Evolutionary conservation across 2,888 invertebrate species (phyloP), one percentile per base, ranked within the genome.

Genomic region (Labia minor): DNA sequence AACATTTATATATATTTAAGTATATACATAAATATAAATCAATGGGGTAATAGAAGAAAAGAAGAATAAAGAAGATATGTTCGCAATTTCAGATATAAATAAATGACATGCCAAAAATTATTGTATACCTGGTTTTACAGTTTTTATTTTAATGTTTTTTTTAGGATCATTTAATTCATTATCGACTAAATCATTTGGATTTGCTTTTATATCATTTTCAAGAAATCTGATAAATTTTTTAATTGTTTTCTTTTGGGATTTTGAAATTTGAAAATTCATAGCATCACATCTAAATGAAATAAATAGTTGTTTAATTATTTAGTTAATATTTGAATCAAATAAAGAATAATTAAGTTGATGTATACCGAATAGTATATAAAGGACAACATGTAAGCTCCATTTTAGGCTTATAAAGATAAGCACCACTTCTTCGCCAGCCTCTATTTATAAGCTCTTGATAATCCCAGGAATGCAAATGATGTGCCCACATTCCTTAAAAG

Each of bases 401-500:
- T 11, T 85, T 85, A 0, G 97, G 95, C 77, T 98, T 98, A 76
- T 99, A 99, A 76, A 93, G 90, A 79, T 97, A 99, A 74, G 86
- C 86, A 19, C 99, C 99, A 72, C 95, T 95, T 71, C 99, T 83
- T 73, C 99, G 83, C 98, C 98, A 99, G 61, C 98, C 98, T 74
- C 96, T 82, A 76, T 99, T 94, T 71, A 98, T 90, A 65, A 99
- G 82, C 75, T 86, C 86, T 78, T 96, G 93, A 77, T 99, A 99
- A 77, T 95, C 92, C 68, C 84, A 80, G 1, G 90, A 88, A 16
- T 86, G 86, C 77, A 99, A 77, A 1, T 79, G 76, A 76, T 95
- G 90, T 1, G 94, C 90, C 90, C 94, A 95, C 89, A 97, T 89
- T 61, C 97, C 98, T 26, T 3, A 26, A 26, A 26, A n/a, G n/a